These are phyloP conservation scores for Agrilus biguttatus DNA, from an alignment of 2,888 invertebrate species.

Conservation along the genomic window DNA sequence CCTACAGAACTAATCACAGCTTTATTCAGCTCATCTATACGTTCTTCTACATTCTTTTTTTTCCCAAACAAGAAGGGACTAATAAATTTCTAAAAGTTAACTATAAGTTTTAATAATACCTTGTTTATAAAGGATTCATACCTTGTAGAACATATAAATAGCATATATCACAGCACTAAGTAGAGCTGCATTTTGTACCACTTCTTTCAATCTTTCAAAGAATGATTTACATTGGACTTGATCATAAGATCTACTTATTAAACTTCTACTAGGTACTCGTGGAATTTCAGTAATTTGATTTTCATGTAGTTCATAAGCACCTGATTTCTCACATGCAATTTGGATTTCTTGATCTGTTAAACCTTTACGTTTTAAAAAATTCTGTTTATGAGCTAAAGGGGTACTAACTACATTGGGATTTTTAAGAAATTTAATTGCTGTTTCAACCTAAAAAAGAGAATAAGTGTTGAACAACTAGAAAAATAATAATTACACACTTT, in stretches of 20 bases:
- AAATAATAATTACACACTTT: too few species aligned
- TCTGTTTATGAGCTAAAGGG: conserved; percentile 62
- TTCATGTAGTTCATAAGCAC: conserved; percentile 25
- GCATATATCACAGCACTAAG: conserved; percentile 67
- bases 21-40: conserved; percentile 51
- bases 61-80: conserved; percentile 55
- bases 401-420: conserved; percentile 73
- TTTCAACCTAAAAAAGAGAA: conserved; percentile 49
- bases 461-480: too few species aligned
- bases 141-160: conserved; percentile 71
- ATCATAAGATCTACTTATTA: background rate
- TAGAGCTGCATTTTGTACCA: conserved; percentile 57
- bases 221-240: conserved; percentile 24
- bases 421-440: conserved; percentile 73
- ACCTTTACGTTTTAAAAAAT: conserved; percentile 65
- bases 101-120: conserved; percentile 3
- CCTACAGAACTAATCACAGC: conserved; percentile 43
- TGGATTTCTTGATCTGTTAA: conserved; percentile 61
- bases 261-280: conserved; percentile 16
- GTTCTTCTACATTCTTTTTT: conserved; percentile 50
- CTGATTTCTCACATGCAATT: conserved; percentile 55
- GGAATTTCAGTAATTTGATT: conserved; percentile 14
- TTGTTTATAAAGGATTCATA: conserved; percentile 21
- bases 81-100: conserved; percentile 41
- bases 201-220: conserved; percentile 46